Conservation (phyloP, 2,797 vertebrate genomes). For the Cynodonichthys magdalenae region DNA sequence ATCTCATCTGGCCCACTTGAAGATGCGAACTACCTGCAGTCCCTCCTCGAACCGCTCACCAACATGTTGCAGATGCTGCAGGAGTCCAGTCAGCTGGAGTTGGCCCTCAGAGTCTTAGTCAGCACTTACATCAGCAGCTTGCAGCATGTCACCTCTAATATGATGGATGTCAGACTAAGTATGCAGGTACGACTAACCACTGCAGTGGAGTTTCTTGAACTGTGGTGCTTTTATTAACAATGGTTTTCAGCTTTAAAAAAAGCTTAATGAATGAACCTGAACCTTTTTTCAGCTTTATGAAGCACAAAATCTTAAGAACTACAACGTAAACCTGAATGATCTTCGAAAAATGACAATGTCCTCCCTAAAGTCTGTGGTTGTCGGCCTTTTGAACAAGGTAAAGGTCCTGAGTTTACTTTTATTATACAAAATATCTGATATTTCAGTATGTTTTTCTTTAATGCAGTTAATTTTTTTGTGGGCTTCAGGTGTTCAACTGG, state of each 20-base stretch:
- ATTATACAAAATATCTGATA: neutral
- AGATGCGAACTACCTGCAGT: slow-evolving; percentile 79
- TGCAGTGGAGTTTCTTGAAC: neutral
- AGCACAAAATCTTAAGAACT: slow-evolving; percentile 71
- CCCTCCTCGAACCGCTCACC: slow-evolving; percentile 78
- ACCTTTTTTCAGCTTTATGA: slow-evolving; percentile 78
- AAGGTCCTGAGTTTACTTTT: slow-evolving; percentile 21
- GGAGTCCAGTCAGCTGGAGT: slow-evolving; percentile 92
- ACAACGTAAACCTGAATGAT: slow-evolving; percentile 71
- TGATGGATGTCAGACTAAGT: slow-evolving; percentile 81
- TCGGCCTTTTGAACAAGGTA: slow-evolving; percentile 72
- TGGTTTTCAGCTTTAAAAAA: neutral
- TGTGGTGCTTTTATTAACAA: neutral
- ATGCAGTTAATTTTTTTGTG: neutral
- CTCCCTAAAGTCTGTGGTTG: slow-evolving; percentile 76
- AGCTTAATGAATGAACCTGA: neutral
- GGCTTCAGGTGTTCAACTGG: slow-evolving; percentile 90
- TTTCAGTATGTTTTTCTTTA: neutral
- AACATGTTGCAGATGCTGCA: slow-evolving; percentile 88
- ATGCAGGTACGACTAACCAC: slow-evolving; percentile 77
- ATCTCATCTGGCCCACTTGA: neutral
- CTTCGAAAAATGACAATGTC: slow-evolving; percentile 78
- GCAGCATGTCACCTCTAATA: slow-evolving; percentile 87
- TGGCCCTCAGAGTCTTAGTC: slow-evolving; percentile 86
- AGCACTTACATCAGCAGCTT: slow-evolving; percentile 86